Evolutionary conservation across 2,797 vertebrate genomes (phyloP), one percentile per base, ranked within the genome.

Genomic region (Sebastes paucispinis): DNA sequence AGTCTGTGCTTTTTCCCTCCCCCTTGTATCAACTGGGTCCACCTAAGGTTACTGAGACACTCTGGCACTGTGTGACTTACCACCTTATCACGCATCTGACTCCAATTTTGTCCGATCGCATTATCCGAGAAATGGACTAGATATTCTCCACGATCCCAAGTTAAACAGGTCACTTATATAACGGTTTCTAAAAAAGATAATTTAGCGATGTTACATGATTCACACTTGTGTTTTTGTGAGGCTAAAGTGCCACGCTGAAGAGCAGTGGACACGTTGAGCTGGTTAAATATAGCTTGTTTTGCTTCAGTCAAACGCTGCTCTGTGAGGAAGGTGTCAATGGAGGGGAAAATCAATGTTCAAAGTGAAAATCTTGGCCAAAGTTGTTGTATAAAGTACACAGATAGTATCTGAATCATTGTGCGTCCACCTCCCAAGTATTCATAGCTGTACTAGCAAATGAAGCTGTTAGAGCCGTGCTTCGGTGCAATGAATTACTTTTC

Each of bases 231-330:
- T 79, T 87, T 86, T 85, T 84, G 36, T 78, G 60, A 80, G 78
- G 80, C 76, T 79, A 69, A 86, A 82, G 82, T 76, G 70, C 72
- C 59, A 66, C 1, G 6, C 68, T 88, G 52, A 90, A 85, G 80
- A 84, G 83, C 73, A 72, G 47, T 25, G 63, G 63, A 85, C 84
- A 86, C 13, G 63, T 80, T 50, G 77, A 84, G 83, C 52, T 77
- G 43, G 69, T 75, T 88, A 88, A 88, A 91, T 89, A 81, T 90
- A 89, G 77, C 80, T 60, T 87, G 74, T 88, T 90, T 76, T 68
- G 79, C 75, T 83, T 74, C 69, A 59, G 68, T 84, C 50, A 64
- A 79, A 88, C 50, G 65, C 69, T 70, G 32, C 71, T 70, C 43
- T 73, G 29, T 57, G 64, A 67, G 59, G 64, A 78, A 73, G 57